These are phyloP conservation scores for Campoletis raptor DNA, from an alignment of 2,888 invertebrate genomes.

Conservation along the genomic window DNA sequence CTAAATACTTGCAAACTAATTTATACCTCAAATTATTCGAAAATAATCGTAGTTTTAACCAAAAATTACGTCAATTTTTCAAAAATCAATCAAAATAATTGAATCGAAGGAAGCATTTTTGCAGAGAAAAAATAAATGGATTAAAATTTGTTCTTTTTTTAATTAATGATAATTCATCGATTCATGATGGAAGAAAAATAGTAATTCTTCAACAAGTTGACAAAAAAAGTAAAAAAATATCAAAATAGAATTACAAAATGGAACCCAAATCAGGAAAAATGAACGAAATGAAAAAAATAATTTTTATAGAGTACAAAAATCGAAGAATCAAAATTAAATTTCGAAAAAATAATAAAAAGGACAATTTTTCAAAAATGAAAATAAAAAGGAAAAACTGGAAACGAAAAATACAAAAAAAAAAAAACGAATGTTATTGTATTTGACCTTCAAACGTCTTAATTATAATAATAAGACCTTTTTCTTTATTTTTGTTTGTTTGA, in stretches of 20 bases:
- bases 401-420: not conserved
- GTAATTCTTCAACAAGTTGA: not conserved
- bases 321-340: not conserved
- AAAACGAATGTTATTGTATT: not conserved
- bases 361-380: too few relatives aligned
- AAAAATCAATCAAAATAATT: too few relatives aligned
- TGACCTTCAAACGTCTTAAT: conserved; percentile 70
- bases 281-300: not conserved
- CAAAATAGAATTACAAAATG: not conserved
- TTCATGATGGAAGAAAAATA: too few relatives aligned
- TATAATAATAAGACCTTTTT: conserved; percentile 71
- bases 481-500: conserved; percentile 72
- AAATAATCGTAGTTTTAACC: not conserved
- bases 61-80: not conserved
- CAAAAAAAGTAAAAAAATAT: not conserved
- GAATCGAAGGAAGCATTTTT: too few relatives aligned
- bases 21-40: not conserved
- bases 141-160: too few relatives aligned
- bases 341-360: not conserved
- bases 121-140: too few relatives aligned
- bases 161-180: too few relatives aligned
- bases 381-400: not conserved
- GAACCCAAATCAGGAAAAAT: not conserved
- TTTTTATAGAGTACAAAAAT: not conserved
- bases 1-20: not conserved